Conservation (phyloP, 2,888 invertebrate genomes). For the Dastarcus helophoroides region DNA sequence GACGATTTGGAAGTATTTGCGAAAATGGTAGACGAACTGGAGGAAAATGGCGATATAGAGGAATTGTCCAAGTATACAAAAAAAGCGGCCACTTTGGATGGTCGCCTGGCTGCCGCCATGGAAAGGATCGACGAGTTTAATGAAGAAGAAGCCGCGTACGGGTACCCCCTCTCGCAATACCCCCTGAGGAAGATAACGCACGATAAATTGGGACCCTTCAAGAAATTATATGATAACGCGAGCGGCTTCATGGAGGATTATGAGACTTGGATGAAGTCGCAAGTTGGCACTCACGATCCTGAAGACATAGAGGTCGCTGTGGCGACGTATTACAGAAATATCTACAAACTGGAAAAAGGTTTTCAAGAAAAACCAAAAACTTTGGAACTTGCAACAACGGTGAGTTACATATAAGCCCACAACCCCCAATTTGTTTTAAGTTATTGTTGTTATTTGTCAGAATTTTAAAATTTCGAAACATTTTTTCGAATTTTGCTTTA, state of each 20-base stretch:
- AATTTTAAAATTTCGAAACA: too few relatives aligned
- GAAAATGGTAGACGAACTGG: conserved; percentile 72
- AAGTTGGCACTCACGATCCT: conserved; percentile 76
- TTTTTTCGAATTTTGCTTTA: too few relatives aligned
- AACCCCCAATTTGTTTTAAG: too few relatives aligned
- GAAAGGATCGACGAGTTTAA: conserved; percentile 79
- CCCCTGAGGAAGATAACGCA: conserved; percentile 68
- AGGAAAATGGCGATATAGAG: conserved; percentile 76
- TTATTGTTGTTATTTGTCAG: too few relatives aligned
- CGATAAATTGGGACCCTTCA: conserved; percentile 74
- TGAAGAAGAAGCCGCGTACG: conserved; percentile 79
- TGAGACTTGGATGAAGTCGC: conserved; percentile 72
- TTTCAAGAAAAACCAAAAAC: conserved; percentile 69
- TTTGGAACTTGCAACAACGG: conserved; percentile 55
- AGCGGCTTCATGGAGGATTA: conserved; percentile 75
- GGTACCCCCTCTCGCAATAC: conserved; percentile 81
- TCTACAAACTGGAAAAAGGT: conserved; percentile 80
- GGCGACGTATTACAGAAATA: conserved; percentile 54
- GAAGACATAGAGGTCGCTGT: conserved; percentile 79
- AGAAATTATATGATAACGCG: conserved; percentile 79
- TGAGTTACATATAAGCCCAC: too few relatives aligned
- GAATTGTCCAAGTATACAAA: conserved; percentile 73
- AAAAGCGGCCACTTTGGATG: conserved; percentile 68
- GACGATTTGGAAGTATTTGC: conserved; percentile 72
- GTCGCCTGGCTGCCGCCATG: conserved; percentile 61